Evolutionary conservation across 2,797 vertebrate genomes (phyloP), one percentile per base, ranked within the genome.

Genomic region (Fistularia commersonii): DNA sequence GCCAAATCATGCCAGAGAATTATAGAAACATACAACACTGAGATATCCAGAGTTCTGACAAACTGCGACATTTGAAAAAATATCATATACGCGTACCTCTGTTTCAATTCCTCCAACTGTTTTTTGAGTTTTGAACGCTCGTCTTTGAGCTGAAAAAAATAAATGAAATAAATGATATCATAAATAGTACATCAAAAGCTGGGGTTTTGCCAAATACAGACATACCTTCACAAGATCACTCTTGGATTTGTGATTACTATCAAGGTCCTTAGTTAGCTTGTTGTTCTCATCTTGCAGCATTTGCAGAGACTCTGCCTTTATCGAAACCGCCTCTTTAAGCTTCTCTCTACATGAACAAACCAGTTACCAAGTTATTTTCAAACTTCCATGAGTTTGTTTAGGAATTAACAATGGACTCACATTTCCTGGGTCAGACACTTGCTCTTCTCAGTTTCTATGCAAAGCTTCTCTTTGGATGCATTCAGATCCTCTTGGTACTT

Each of bases 61-160:
- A 35, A 44, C 6, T 7, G 36, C 23, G 4, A 23, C 23, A 23
- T 4, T 23, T 23, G 23, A 23, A 23, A 23, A 23, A 23, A 23
- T 23, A 23, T 23, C 23, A 23, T 23, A 23, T 23, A 41, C 2
- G 41, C 90, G 86, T 86, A 98, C 97, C 96, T 97, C 81, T 92
- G 91, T 87, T 96, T 95, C 84, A 95, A 90, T 76, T 96, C 93
- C 82, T 93, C 84, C 52, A 98, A 81, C 82, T 96, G 93, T 75
- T 92, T 94, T 77, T 92, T 94, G 61, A 99, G 92, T 66, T 90
- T 90, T 15, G 91, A 90, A 72, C 90, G 85, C 69, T 97, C 93
- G 51, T 95, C 92, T 84, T 93, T 92, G 65, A 97, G 84, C 96
- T 98, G 49, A 8, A 44, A 55, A 32, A 35, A 37, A 13, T 13